Conservation (phyloP, 2,797 vertebrate species). For the Pithecia hirsuta region DNA sequence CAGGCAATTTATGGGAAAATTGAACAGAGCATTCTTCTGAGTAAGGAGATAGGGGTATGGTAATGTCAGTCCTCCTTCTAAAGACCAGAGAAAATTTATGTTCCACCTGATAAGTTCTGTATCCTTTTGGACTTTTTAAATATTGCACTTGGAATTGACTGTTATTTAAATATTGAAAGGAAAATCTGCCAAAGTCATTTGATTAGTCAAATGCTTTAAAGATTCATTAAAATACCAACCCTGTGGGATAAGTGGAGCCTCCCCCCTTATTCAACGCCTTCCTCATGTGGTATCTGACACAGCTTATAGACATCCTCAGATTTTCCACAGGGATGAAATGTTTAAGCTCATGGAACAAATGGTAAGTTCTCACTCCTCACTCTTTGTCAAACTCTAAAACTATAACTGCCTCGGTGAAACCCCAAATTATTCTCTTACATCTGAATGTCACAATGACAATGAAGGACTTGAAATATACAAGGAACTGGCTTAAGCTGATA, state of each 20-base stretch:
- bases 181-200: slow-evolving; percentile 36
- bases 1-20: not conserved
- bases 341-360: not conserved
- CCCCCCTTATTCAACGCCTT: not conserved
- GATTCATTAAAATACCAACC: slow-evolving; percentile 7
- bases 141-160: slow-evolving; percentile 31
- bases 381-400: not conserved
- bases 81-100: slow-evolving; percentile 7
- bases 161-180: slow-evolving; percentile 52
- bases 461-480: not conserved
- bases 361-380: not conserved
- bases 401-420: not conserved
- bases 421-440: not conserved
- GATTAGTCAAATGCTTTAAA: slow-evolving; percentile 46
- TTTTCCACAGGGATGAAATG: not conserved
- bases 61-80: slow-evolving; percentile 3
- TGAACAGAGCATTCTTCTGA: not conserved
- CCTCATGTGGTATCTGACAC: not conserved
- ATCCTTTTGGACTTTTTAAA: slow-evolving; percentile 47
- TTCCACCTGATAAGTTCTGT: not conserved
- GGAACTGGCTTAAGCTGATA: not conserved
- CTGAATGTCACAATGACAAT: not conserved
- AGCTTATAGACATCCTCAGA: not conserved
- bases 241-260: not conserved
- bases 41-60: too few species aligned